phyloP scores from a whole-genome alignment of 2,797 vertebrate genomes.

The Neopelma chrysocephalum region DNA sequence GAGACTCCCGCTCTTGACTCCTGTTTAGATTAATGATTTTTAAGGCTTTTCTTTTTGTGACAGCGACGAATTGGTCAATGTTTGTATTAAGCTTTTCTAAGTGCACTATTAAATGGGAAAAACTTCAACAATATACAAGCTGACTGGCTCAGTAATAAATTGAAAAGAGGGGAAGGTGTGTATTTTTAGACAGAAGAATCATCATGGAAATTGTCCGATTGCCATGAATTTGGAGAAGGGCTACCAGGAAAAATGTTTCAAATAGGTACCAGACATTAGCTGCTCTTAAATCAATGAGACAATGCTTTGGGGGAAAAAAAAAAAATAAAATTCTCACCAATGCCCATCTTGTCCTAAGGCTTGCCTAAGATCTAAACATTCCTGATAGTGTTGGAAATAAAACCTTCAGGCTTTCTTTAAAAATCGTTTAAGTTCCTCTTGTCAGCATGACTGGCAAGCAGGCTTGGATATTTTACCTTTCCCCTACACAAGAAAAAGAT shows the following conservation, averaged over 20 bases:
- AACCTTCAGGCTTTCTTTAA: background rate
- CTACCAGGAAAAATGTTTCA: background rate
- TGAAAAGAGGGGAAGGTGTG: background rate
- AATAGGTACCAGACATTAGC: background rate
- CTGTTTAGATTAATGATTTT: background rate
- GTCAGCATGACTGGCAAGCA: background rate
- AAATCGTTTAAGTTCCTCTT: background rate
- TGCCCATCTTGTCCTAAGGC: background rate
- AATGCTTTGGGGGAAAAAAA: background rate
- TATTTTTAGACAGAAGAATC: conserved; percentile 41
- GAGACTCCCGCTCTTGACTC: background rate
- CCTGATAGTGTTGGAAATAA: background rate
- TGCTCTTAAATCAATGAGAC: background rate
- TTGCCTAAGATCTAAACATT: background rate
- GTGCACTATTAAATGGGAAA: conserved; percentile 13
- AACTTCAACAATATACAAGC: conserved; percentile 20
- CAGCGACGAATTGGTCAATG: background rate
- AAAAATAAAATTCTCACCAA: background rate
- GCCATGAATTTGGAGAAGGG: background rate
- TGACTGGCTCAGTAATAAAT: background rate
- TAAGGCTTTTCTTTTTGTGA: conserved; percentile 41
- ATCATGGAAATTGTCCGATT: conserved; percentile 17
- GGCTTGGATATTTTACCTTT: background rate
- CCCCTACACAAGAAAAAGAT: background rate
- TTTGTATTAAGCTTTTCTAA: conserved; percentile 53